phyloP scores from a whole-genome alignment of 2,113 vertebrate genomes.

The Eretmochelys imbricata region DNA sequence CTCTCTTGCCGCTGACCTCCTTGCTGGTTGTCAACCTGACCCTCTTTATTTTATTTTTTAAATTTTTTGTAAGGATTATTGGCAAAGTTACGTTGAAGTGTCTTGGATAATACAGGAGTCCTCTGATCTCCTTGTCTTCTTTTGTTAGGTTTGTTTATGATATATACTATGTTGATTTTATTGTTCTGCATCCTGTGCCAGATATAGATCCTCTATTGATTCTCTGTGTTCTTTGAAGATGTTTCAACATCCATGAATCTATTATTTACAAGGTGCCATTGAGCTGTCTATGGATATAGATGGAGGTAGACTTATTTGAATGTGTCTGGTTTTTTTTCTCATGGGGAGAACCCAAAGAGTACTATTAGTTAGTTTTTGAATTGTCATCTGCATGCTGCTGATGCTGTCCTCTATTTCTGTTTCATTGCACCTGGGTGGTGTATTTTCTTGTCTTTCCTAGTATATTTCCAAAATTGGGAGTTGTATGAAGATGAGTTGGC shows the following conservation, averaged over 20 bases:
- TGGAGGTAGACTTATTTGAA: neutral
- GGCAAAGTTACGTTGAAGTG: neutral
- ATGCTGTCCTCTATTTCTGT: neutral
- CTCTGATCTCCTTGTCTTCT: neutral
- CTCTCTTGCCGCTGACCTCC: rapidly evolving
- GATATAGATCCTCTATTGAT: neutral
- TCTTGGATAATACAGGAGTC: neutral
- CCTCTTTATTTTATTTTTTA: neutral
- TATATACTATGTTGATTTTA: neutral
- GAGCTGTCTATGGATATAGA: neutral
- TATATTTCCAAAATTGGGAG: neutral
- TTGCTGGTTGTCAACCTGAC: neutral
- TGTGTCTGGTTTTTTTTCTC: neutral
- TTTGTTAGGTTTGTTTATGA: neutral
- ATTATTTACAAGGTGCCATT: neutral
- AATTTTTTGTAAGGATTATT: neutral
- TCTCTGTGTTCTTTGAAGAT: too few species aligned
- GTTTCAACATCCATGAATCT: neutral
- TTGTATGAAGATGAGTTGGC: neutral
- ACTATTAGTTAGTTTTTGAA: neutral
- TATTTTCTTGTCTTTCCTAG: neutral
- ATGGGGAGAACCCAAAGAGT: neutral
- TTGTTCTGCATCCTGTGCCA: neutral
- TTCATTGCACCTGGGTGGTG: neutral
- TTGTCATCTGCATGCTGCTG: neutral